A percentile compares a stretch with the other conserved stretches of the same genome.
Evolutionary conservation across 1,140 invertebrate species (phyloP).

Genomic region (Nylanderia fulva): DNA sequence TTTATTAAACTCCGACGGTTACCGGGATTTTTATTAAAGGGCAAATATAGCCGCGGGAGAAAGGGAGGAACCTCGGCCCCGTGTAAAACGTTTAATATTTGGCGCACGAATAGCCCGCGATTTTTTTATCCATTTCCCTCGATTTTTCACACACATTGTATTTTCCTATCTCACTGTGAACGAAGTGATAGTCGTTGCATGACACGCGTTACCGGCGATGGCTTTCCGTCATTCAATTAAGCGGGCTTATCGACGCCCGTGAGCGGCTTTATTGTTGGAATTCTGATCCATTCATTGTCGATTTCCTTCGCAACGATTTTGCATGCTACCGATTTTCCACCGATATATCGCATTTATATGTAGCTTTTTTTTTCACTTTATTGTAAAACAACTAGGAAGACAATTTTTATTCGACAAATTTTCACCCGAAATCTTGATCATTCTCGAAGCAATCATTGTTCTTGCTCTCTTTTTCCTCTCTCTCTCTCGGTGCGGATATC

Average conservation of each 20-base stretch:
- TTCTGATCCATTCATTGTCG: conserved; percentile 58
- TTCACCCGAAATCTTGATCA: neutral
- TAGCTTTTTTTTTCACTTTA: neutral
- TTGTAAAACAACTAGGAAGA: neutral
- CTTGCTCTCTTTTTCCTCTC: neutral
- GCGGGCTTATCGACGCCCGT: conserved; percentile 41
- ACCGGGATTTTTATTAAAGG: conserved; percentile 56
- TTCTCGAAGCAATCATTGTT: conserved; percentile 1
- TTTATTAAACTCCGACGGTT: conserved; percentile 54
- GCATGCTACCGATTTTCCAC: conserved; percentile 30
- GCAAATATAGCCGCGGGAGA: conserved; percentile 54
- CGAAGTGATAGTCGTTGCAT: conserved; percentile 59
- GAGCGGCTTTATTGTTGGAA: conserved; percentile 58
- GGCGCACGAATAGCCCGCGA: conserved; percentile 40
- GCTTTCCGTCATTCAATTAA: conserved; percentile 64
- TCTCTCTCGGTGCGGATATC: neutral
- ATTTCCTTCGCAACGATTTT: conserved; percentile 53
- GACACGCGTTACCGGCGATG: conserved; percentile 60
- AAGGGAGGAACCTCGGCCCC: too few species aligned
- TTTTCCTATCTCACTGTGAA: conserved; percentile 54
- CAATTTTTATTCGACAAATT: conserved; percentile 14
- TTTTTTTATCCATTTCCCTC: conserved; percentile 46
- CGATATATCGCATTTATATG: neutral
- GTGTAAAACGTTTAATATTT: conserved; percentile 58
- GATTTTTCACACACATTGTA: conserved; percentile 54